Evolutionary conservation across 1,140 invertebrate species (phyloP).

Genomic region (Trichonephila inaurata): DNA sequence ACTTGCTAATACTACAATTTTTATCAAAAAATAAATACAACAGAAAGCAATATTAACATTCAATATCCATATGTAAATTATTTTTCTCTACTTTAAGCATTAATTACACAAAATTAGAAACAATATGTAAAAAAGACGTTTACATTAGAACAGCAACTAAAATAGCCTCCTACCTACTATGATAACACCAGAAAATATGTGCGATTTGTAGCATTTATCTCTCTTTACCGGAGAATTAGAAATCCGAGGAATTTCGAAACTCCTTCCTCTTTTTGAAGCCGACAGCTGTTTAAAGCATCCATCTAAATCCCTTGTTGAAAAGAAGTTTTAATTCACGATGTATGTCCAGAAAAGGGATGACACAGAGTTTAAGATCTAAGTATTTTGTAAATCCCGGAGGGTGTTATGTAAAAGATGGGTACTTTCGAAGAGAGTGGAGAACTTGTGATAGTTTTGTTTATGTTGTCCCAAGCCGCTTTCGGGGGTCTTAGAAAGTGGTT

Average conservation of each 20-base stretch:
- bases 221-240: no score
- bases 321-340: neutral
- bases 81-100: no score
- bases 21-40: no score
- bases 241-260: neutral
- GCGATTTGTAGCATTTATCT: no score
- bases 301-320: neutral
- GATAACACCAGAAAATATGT: no score
- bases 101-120: no score
- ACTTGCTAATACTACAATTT: no score
- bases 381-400: neutral
- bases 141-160: no score
- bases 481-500: neutral
- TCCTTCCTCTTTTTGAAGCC: neutral
- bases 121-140: no score
- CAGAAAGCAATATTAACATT: no score
- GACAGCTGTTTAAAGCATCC: conserved; percentile 3
- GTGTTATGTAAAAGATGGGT: neutral
- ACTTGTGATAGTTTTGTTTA: neutral
- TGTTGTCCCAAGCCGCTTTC: neutral
- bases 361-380: neutral
- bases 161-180: no score
- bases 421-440: neutral
- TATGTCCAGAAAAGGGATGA: neutral
- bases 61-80: no score